Evolutionary conservation across 2,113 vertebrate species (phyloP), one percentile per base, ranked within the genome.

Genomic region (Grantiella picta): DNA sequence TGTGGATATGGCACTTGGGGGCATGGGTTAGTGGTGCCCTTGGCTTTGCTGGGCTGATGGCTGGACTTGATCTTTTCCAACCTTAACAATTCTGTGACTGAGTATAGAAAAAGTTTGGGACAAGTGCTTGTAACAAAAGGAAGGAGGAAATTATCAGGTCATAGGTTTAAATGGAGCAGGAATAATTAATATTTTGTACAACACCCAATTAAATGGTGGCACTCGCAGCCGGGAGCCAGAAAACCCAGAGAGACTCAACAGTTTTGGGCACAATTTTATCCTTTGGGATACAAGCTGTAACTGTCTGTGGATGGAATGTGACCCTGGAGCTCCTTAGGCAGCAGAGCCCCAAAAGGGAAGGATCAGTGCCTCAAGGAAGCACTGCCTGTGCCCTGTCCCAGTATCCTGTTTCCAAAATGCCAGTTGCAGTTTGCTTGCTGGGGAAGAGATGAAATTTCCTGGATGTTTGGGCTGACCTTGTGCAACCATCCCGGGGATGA

Each of bases 401-500:
- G 59, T 28, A 2, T 65, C 61, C 45, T 36, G 1, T 45, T 79
- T 56, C 77, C 56, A 47, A 50, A 92, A 36, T 10, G 21, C 29
- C n/a, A 2, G 2, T 8, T 72, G 16, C 5, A 12, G 5, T 71
- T 85, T 64, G n/a, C 27, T 56, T 52, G 38, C 50, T 52, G 17
- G 44, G 23, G 35, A 50, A 16, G 66, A 28, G 66, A 4, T 2
- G 11, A 53, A 59, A 29, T 60, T 85, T 53, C 68, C 44, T 44
- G 57, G 15, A 27, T 12, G 14, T 52, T 73, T 2, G 6, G 33
- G 15, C 44, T 91, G 78, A 68, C 54, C 42, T 82, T 3, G 8
- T 31, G 33, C 0, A 0, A 28, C 65, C 12, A 3, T 38, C 10
- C 44, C 0, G 2, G 36, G 19, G 28, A 50, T 45, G 28, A 45